Conservation (phyloP, 2,888 invertebrate genomes). For the Aporophyla nigra region DNA sequence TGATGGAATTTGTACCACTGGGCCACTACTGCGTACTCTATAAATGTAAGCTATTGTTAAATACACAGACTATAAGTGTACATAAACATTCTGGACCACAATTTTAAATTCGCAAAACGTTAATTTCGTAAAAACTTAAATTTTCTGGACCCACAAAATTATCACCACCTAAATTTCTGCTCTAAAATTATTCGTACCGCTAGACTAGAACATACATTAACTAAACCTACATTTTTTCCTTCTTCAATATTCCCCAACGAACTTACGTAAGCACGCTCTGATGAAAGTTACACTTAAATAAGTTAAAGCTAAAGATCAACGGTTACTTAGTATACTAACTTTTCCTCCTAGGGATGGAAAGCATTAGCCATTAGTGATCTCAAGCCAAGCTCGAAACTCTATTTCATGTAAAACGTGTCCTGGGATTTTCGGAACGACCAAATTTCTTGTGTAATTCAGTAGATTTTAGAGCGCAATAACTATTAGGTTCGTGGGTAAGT, state of each 20-base stretch:
- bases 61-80: too few species aligned
- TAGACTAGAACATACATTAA: not conserved
- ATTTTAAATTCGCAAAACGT: too few species aligned
- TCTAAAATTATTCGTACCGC: not conserved
- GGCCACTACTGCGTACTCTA: too few species aligned
- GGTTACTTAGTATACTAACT: constrained; percentile 26
- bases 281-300: constrained; percentile 20
- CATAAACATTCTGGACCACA: too few species aligned
- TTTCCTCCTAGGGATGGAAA: constrained; percentile 40
- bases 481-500: not conserved
- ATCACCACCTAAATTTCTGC: too few species aligned
- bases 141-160: too few species aligned
- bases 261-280: not conserved
- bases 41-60: too few species aligned
- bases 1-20: too few species aligned
- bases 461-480: not conserved
- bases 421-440: constrained; percentile 21
- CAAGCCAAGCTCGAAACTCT: constrained; percentile 29
- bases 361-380: constrained; percentile 48
- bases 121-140: too few species aligned
- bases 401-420: constrained; percentile 20
- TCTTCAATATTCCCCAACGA: constrained; percentile 2
- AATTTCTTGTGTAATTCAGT: not conserved
- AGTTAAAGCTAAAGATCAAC: constrained; percentile 23
- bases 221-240: not conserved